Conservation (phyloP, 2,888 invertebrate species). For the Hyalella azteca region DNA sequence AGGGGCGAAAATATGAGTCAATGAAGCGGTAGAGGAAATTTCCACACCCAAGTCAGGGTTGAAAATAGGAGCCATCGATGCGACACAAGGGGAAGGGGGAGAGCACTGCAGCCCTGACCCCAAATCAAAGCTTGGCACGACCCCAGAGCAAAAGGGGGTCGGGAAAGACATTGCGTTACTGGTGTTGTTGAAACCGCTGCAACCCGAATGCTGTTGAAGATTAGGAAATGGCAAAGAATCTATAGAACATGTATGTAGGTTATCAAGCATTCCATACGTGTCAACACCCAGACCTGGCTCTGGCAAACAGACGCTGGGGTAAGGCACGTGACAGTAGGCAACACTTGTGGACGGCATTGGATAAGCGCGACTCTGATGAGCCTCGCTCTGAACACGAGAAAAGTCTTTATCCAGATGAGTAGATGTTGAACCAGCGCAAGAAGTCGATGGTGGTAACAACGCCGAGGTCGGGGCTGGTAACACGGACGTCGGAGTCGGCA, state of each 20-base stretch:
- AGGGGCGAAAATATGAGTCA: neutral
- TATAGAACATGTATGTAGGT: neutral
- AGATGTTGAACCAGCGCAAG: neutral
- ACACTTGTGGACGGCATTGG: neutral
- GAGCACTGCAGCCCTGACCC: neutral
- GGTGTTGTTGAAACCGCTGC: neutral
- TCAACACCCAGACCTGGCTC: neutral
- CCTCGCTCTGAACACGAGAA: neutral
- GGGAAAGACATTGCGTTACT: neutral
- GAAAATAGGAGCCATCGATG: neutral
- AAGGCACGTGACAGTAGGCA: neutral
- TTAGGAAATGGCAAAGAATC: neutral
- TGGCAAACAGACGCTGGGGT: neutral
- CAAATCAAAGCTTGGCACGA: neutral
- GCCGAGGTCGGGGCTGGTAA: neutral
- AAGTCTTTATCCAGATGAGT: neutral
- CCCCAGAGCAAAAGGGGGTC: neutral
- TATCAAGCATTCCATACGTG: neutral
- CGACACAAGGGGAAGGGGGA: neutral
- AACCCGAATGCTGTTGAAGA: neutral
- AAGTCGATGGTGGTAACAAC: neutral
- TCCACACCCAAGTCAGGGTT: conserved; percentile 31
- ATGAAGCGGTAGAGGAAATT: neutral
- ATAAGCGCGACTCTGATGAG: too few species aligned
- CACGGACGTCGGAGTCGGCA: neutral